Conservation (phyloP, 1,140 invertebrate species). For the Ostrea denselamellosa region DNA sequence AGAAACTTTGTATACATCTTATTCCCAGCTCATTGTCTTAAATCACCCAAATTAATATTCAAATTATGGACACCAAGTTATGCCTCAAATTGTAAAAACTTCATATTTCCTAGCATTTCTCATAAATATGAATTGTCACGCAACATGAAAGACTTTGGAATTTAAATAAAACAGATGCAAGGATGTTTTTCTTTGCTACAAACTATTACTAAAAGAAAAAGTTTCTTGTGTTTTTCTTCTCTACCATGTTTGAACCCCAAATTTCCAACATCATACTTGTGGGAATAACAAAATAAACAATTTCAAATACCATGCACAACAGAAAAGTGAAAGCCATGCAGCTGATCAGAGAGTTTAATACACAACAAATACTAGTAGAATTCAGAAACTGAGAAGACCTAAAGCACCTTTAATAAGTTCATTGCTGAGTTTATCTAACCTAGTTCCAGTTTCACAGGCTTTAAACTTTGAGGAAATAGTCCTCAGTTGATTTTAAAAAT, state of each 20-base stretch:
- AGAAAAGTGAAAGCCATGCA: neutral
- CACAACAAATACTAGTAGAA: neutral
- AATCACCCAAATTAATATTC: neutral
- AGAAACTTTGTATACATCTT: neutral
- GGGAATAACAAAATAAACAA: constrained; percentile 20
- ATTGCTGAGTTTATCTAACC: too few relatives aligned
- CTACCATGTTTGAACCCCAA: neutral
- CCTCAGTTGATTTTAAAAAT: too few relatives aligned
- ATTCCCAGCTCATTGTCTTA: neutral
- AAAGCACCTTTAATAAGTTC: too few relatives aligned
- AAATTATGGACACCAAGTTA: neutral
- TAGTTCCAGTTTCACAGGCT: too few relatives aligned
- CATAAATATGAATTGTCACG: neutral
- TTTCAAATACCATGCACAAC: constrained; percentile 9
- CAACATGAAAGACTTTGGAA: neutral
- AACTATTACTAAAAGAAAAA: neutral
- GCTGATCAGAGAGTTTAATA: neutral
- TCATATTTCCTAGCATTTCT: neutral
- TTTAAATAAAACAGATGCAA: constrained; percentile 11
- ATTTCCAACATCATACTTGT: constrained; percentile 19
- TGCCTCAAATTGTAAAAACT: constrained; percentile 36
- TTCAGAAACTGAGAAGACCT: too few relatives aligned
- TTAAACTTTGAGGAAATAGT: too few relatives aligned
- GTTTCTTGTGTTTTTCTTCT: neutral
- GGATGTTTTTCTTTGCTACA: neutral